Percentiles rank a stretch among this genome's conserved stretches.
Conservation (phyloP, 2,797 vertebrate genomes). For the Podarcis siculus region DNA sequence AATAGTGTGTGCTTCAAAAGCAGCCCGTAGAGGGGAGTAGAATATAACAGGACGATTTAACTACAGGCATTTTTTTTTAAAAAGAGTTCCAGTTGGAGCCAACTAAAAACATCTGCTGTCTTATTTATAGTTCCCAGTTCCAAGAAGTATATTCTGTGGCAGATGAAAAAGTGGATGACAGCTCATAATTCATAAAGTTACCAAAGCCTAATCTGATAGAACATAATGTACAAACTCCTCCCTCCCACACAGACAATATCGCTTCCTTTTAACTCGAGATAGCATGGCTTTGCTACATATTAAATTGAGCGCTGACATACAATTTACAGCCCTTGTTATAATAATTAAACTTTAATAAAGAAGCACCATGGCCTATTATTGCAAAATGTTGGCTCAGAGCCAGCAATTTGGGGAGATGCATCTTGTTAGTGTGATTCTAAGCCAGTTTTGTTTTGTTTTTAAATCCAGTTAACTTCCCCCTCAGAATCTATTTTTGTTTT, state of each 20-base stretch:
- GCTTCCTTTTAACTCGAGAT: slow-evolving; percentile 62
- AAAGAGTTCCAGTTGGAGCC: slow-evolving; percentile 71
- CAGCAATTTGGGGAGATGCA: slow-evolving; percentile 5
- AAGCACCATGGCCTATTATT: slow-evolving; percentile 17
- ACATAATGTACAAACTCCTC: slow-evolving; percentile 78
- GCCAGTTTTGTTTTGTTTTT: neutral
- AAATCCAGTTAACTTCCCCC: neutral
- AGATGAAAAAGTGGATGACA: slow-evolving; percentile 79
- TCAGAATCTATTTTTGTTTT: neutral
- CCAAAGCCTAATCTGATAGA: slow-evolving; percentile 77
- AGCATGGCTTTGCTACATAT: slow-evolving; percentile 51
- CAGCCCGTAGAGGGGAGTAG: slow-evolving; percentile 69
- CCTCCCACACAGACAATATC: slow-evolving; percentile 56
- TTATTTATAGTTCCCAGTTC: slow-evolving; percentile 85
- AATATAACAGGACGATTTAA: slow-evolving; percentile 41
- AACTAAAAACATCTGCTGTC: slow-evolving; percentile 82
- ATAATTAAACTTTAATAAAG: slow-evolving; percentile 40
- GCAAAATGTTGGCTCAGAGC: neutral
- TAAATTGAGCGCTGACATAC: slow-evolving; percentile 40
- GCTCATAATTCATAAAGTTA: slow-evolving; percentile 81
- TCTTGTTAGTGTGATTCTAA: slow-evolving; percentile 39
- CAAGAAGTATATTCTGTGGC: slow-evolving; percentile 82
- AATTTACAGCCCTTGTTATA: slow-evolving; percentile 37
- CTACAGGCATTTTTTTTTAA: slow-evolving; percentile 47
- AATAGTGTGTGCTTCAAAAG: slow-evolving; percentile 15